Conservation (phyloP, 2,888 invertebrate species). For the Melinopterus prodromus region DNA sequence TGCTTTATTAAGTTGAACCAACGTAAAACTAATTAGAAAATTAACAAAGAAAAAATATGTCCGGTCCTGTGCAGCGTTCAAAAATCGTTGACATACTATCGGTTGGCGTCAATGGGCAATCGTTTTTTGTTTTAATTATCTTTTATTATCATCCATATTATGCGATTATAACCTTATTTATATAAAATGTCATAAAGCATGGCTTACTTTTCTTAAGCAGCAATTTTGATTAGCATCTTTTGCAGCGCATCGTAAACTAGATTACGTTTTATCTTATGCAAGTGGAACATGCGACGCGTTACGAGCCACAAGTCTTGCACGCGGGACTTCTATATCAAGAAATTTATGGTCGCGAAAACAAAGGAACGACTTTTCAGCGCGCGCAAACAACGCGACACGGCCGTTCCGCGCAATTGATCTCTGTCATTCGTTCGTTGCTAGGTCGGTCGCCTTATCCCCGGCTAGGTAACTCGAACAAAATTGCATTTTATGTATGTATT, state of each 20-base stretch:
- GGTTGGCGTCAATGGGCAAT: too few species aligned
- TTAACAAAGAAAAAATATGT: too few species aligned
- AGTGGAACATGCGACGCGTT: background rate
- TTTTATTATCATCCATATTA: too few species aligned
- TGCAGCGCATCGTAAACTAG: background rate
- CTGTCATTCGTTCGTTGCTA: background rate
- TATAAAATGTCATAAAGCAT: background rate
- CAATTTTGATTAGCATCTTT: background rate
- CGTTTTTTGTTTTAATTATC: too few species aligned
- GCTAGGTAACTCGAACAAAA: background rate
- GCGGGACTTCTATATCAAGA: background rate
- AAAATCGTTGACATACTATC: too few species aligned
- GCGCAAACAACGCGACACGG: background rate
- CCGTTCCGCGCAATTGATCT: constrained; percentile 4
- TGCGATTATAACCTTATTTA: too few species aligned
- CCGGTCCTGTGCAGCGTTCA: too few species aligned
- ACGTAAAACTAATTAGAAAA: too few species aligned
- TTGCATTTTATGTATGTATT: background rate
- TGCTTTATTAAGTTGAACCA: too few species aligned
- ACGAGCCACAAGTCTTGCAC: background rate
- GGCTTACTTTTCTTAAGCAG: background rate
- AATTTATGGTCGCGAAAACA: background rate
- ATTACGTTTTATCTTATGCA: background rate
- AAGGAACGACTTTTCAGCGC: background rate
- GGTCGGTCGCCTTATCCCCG: background rate